These are phyloP conservation scores for Tinea pellionella DNA, from an alignment of 2,888 invertebrate genomes.

Conservation along the genomic window DNA sequence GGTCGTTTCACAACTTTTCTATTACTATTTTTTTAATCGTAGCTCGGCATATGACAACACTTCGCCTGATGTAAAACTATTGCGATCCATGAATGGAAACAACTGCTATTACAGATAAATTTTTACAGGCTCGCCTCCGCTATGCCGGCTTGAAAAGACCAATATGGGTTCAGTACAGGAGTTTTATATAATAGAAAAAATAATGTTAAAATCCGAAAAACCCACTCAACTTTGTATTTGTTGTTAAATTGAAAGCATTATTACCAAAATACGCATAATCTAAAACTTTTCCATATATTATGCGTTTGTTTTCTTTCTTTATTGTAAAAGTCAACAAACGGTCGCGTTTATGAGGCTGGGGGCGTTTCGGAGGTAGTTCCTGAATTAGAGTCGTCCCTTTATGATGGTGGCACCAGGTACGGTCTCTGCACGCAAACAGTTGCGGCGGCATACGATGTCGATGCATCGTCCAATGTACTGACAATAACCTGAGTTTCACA, in stretches of 20 bases:
- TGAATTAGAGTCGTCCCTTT: slow-evolving; percentile 29
- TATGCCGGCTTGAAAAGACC: too few relatives aligned
- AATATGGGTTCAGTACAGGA: not conserved
- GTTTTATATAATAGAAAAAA: too few relatives aligned
- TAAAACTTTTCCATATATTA: not conserved
- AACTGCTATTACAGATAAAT: too few relatives aligned
- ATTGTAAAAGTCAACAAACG: slow-evolving; percentile 15
- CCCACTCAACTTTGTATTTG: too few relatives aligned
- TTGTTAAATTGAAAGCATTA: too few relatives aligned
- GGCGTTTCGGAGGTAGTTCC: slow-evolving; percentile 47
- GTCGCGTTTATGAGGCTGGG: slow-evolving; percentile 24
- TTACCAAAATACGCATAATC: too few relatives aligned
- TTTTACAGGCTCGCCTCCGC: too few relatives aligned
- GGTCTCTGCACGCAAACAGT: slow-evolving; percentile 44
- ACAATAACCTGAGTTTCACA: not conserved
- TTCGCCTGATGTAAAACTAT: too few relatives aligned
- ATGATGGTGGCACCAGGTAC: slow-evolving; percentile 68
- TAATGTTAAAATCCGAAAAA: not conserved
- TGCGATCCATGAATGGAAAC: too few relatives aligned
- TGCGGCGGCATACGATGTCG: slow-evolving; percentile 2
- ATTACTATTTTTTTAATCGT: too few relatives aligned
- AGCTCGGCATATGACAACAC: too few relatives aligned
- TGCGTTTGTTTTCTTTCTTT: not conserved
- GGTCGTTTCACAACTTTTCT: not conserved
- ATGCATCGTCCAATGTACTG: not conserved